Evolutionary conservation across 2,113 vertebrate species (phyloP).

Genomic region (Dendropsophus ebraccatus): DNA sequence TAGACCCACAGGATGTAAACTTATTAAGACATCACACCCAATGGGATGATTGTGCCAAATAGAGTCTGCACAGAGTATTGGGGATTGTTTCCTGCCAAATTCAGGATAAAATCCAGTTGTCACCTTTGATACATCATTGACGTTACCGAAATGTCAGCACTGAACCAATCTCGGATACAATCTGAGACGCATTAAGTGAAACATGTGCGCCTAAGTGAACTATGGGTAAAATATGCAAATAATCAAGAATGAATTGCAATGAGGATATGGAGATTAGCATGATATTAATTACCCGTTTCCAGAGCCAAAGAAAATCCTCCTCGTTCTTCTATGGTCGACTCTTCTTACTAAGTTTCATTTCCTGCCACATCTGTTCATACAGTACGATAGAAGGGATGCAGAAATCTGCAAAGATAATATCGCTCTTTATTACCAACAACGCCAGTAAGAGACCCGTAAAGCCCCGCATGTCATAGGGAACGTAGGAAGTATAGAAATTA

Average conservation of each 20-base stretch:
- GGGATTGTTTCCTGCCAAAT: not conserved
- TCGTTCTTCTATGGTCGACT: not conserved
- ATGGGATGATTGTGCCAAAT: no score
- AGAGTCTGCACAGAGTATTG: no score
- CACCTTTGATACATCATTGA: no score
- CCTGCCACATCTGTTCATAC: constrained; percentile 34
- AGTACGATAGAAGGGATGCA: constrained; percentile 9
- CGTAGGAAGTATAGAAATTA: not conserved
- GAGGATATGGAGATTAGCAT: constrained; percentile 54
- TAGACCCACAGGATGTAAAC: no score
- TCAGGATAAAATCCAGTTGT: no score
- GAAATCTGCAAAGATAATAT: constrained; percentile 12
- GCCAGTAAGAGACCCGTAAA: not conserved
- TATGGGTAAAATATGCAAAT: constrained; percentile 49
- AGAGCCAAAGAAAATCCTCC: not conserved
- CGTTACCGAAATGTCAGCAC: not conserved
- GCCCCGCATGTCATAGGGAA: not conserved
- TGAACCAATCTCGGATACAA: not conserved
- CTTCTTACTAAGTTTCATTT: not conserved
- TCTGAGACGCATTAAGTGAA: not conserved
- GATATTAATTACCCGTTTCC: not conserved
- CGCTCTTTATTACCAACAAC: not conserved
- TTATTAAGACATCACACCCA: no score
- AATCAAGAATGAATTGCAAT: constrained; percentile 61
- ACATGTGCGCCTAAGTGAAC: not conserved